These are phyloP conservation scores for Drosophila helvetica DNA, from an alignment of 2,888 invertebrate species.

Conservation along the genomic window DNA sequence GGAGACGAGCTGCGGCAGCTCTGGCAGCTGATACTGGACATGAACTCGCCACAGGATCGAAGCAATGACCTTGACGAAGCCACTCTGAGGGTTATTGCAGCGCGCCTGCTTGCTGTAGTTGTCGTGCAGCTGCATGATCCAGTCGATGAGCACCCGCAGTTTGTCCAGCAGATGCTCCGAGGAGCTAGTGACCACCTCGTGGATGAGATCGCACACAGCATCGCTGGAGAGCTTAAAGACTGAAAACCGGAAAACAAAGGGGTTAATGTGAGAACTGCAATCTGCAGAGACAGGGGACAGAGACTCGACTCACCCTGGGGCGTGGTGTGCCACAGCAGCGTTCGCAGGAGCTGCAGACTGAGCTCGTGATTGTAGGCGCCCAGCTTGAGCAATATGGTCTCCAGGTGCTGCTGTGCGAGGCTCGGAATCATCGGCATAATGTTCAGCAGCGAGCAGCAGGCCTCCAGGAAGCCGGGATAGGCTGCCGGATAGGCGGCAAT, in stretches of 20 bases:
- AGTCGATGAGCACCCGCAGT: slow-evolving; percentile 88
- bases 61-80: slow-evolving; percentile 90
- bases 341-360: slow-evolving; percentile 86
- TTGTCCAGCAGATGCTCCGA: slow-evolving; percentile 85
- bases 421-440: slow-evolving; percentile 87
- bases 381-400: slow-evolving; percentile 88
- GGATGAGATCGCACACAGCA: slow-evolving; percentile 91
- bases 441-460: slow-evolving; percentile 89
- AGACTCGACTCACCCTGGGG: slow-evolving; percentile 79
- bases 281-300: background rate
- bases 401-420: slow-evolving; percentile 86
- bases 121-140: slow-evolving; percentile 86
- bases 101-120: slow-evolving; percentile 80
- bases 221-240: slow-evolving; percentile 84
- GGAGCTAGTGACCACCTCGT: slow-evolving; percentile 88
- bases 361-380: slow-evolving; percentile 87
- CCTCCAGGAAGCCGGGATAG: slow-evolving; percentile 88
- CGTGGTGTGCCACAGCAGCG: slow-evolving; percentile 86
- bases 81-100: slow-evolving; percentile 83
- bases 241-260: too few species aligned
- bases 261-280: too few species aligned
- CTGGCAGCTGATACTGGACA: slow-evolving; percentile 86
- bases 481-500: slow-evolving; percentile 86
- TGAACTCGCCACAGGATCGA: slow-evolving; percentile 91
- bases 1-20: slow-evolving; percentile 88